Base-by-base conservation (phyloP, 1,140 invertebrate genomes). In the Zaprionus vittiger region DNA sequence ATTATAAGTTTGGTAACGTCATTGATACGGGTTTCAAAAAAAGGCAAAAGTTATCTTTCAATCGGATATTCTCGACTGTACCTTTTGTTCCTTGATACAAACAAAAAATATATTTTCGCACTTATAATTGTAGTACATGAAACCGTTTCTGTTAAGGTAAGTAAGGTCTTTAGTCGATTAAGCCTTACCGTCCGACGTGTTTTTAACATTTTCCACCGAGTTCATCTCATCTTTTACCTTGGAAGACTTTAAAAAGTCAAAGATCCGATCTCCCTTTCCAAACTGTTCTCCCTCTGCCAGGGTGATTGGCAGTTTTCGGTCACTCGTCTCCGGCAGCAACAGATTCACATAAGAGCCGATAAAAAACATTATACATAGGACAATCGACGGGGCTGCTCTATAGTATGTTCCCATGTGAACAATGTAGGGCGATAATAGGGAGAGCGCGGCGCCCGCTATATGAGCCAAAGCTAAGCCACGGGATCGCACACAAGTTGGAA, bases 401-500 rank as follows among this genome's bases (percentile, higher is more conserved):
- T 93, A 94, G 73, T 91, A 93, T 11, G 80, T 78, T 22, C 86
- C 91, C 91, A 93, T 54, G 17, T 92, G 91, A 52, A 92, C 64
- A 2, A 93, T 93, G n/a, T 78, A 90, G 1, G 84, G 90, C 15
- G 90, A 82, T 0, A 91, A 44, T 24, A 91, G 81, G 6, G 89
- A 89, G 9, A 73, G 93, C 1, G 93, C 93, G 70, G 94, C 94
- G 4, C 94, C 94, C 6, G 93, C 91, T 20, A 95, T 93, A 72
- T 95, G 94, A 2, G 94, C 91, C 6, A 93, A 87, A 0, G 93
- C 93, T 24, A 95, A 89, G 12, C 93, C 94, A 79, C 94, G 94
- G 1, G 93, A 94, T 52, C 95, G 92, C 7, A 96, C 94, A 14
- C 94, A 94, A 3, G 95, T 96, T 6, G 95, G 95, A 67, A 95